Evolutionary conservation across 2,888 invertebrate species (phyloP).

Genomic region (Saturnia pavonia): DNA sequence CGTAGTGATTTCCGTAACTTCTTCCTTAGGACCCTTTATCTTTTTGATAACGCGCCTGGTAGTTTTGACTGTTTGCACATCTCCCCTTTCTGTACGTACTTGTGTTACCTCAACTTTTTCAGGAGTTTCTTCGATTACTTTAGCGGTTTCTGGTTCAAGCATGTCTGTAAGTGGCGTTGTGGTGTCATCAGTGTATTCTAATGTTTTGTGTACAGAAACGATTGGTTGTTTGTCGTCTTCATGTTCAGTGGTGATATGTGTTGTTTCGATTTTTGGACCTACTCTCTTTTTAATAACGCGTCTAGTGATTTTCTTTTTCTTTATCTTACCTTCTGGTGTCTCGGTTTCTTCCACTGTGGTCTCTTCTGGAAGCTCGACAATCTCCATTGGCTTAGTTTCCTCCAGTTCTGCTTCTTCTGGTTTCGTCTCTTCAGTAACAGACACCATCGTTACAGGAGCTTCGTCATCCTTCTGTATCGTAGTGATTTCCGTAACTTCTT

Average conservation of each 20-base stretch:
- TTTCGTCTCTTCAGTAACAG: constrained; percentile 18
- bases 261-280: constrained; percentile 22
- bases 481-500: constrained; percentile 33
- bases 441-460: constrained; percentile 20
- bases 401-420: constrained; percentile 27
- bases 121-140: neutral
- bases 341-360: constrained; percentile 6
- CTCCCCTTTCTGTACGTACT: neutral
- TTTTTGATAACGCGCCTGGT: constrained; percentile 14
- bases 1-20: constrained; percentile 31
- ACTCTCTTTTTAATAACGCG: constrained; percentile 28
- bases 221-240: constrained; percentile 53
- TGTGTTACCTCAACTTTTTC: neutral
- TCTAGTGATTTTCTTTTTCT: constrained; percentile 47
- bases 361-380: neutral
- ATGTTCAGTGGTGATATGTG: constrained; percentile 46
- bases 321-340: constrained; percentile 39
- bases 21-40: constrained; percentile 34
- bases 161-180: neutral
- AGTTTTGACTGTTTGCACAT: neutral
- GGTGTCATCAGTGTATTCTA: constrained; percentile 22
- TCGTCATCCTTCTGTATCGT: constrained; percentile 34
- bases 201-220: constrained; percentile 33
- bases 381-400: neutral
- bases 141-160: neutral